Conservation (phyloP, 2,888 invertebrate genomes). For the Phengaris arion region DNA sequence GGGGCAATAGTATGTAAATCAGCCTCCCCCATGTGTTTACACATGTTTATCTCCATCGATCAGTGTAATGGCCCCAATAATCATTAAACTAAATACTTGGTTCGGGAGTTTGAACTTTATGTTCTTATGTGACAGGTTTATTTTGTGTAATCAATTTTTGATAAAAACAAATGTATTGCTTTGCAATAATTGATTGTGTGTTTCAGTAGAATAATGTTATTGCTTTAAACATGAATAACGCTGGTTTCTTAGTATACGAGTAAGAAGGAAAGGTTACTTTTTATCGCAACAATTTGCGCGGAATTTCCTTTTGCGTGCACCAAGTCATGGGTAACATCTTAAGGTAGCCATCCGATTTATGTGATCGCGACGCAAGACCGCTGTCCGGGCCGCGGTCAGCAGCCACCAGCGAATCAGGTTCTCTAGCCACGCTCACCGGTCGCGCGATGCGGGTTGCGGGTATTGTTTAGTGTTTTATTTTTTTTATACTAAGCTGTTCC, state of each 20-base stretch:
- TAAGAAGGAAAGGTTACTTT: too few relatives aligned
- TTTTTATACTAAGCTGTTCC: too few relatives aligned
- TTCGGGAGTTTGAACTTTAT: not conserved
- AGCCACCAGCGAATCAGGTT: too few relatives aligned
- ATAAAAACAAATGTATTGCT: not conserved
- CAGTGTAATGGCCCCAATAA: not conserved
- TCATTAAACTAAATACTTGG: slow-evolving; percentile 19
- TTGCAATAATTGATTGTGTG: not conserved
- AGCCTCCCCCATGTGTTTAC: slow-evolving; percentile 13
- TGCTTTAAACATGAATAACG: not conserved
- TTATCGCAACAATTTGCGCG: too few relatives aligned
- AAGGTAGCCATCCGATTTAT: too few relatives aligned
- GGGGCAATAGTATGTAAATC: not conserved
- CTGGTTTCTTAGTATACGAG: not conserved
- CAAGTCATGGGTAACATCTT: too few relatives aligned
- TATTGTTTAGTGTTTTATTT: too few relatives aligned
- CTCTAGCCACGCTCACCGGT: too few relatives aligned
- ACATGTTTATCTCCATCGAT: slow-evolving; percentile 4
- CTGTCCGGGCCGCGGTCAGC: too few relatives aligned
- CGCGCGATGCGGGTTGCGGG: too few relatives aligned
- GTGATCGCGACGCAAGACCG: too few relatives aligned
- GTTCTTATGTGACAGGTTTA: not conserved
- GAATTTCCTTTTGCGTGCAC: too few relatives aligned
- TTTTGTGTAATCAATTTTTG: not conserved
- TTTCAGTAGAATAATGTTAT: not conserved